Percentiles rank a stretch among this genome's conserved stretches.
Evolutionary conservation across 2,797 vertebrate species (phyloP).

Genomic region (Chelidonichthys spinosus): DNA sequence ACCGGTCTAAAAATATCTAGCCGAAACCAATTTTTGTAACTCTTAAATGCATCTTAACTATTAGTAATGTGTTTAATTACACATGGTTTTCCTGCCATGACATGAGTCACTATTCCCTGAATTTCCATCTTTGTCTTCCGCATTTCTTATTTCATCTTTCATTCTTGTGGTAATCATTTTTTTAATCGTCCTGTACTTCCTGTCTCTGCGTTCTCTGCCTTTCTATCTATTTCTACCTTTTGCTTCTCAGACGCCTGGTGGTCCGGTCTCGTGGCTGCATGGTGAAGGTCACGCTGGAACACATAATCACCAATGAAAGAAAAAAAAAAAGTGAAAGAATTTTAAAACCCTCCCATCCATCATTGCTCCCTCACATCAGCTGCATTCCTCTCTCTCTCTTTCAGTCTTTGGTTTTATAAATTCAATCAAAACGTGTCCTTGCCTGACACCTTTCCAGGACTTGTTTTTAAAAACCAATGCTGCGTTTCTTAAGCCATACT

Average conservation of each 20-base stretch:
- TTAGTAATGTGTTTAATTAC: neutral
- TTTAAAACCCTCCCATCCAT: slow-evolving; percentile 37
- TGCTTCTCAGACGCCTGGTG: slow-evolving; percentile 41
- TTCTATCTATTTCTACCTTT: slow-evolving; percentile 12
- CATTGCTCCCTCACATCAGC: slow-evolving; percentile 27
- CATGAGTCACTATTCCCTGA: neutral
- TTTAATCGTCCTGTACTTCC: neutral
- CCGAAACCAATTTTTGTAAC: neutral
- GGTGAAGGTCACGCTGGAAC: slow-evolving; percentile 50
- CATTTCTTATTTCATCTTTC: neutral
- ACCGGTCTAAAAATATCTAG: neutral
- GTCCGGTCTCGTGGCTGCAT: slow-evolving; percentile 58
- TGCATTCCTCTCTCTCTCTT: slow-evolving; percentile 18
- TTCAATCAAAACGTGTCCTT: slow-evolving; percentile 40
- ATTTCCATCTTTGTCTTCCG: neutral
- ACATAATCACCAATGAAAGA: slow-evolving; percentile 48
- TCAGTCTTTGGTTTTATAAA: slow-evolving; percentile 47
- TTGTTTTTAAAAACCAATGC: slow-evolving; percentile 26
- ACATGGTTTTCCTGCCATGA: neutral
- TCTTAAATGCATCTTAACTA: too few species aligned
- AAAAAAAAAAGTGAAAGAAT: slow-evolving; percentile 52
- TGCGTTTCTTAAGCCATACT: slow-evolving; percentile 27
- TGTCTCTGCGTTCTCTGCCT: neutral
- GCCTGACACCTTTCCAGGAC: slow-evolving; percentile 16
- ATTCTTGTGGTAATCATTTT: neutral